These are phyloP conservation scores for Urocitellus parryii DNA, from an alignment of 2,113 vertebrate species.

Conservation along the genomic window DNA sequence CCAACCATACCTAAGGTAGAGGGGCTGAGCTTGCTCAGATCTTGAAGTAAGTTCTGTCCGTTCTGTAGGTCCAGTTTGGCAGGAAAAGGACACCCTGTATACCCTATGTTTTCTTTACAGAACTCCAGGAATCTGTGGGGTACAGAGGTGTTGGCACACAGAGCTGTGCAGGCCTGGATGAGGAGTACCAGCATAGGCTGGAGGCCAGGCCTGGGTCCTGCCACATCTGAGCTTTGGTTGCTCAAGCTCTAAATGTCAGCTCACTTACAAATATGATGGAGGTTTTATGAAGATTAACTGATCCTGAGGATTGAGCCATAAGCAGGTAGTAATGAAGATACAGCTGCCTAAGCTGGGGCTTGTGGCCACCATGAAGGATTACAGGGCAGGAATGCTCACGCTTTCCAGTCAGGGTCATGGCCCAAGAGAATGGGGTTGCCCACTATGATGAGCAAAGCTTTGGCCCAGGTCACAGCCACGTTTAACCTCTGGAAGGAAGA, in stretches of 20 bases:
- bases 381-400: constrained; percentile 83
- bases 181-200: neutral
- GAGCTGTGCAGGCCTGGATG: neutral
- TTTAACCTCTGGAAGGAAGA: constrained; percentile 92
- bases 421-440: constrained; percentile 93
- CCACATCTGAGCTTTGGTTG: neutral
- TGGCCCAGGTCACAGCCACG: constrained; percentile 96
- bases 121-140: constrained; percentile 90
- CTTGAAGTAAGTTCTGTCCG: constrained; percentile 71
- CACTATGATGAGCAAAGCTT: constrained; percentile 94
- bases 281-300: neutral
- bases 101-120: constrained; percentile 88
- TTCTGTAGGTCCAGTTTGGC: constrained; percentile 73
- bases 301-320: neutral
- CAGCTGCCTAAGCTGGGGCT: neutral
- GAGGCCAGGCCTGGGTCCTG: neutral
- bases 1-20: constrained; percentile 78
- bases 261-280: neutral
- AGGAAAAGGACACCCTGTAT: constrained; percentile 85
- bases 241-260: neutral
- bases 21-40: constrained; percentile 73
- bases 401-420: constrained; percentile 90
- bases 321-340: neutral
- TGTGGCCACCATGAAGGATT: neutral
- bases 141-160: neutral